Evolutionary conservation across 2,113 vertebrate species (phyloP), one percentile per base, ranked within the genome.

Genomic region (Ictalurus punctatus): DNA sequence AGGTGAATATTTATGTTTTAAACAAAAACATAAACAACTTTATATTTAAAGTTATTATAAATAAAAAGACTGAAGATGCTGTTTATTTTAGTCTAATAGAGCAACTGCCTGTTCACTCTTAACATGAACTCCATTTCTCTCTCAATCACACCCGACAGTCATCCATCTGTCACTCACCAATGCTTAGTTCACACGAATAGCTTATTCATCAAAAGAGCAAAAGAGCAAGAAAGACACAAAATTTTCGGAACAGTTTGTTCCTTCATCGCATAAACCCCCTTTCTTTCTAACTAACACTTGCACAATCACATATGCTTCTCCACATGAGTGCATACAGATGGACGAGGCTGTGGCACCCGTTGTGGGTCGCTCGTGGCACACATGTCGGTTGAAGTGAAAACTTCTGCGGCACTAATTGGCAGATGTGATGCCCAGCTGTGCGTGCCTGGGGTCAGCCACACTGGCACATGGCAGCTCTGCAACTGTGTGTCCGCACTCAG

Each of bases 341-440:
- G 65, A 88, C 83, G 48, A 81, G 76, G 86, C 78, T 34, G 13
- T 48, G 71, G 85, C 89, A 92, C 85, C 90, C 85, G 48, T 91
- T 87, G 86, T n/a, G 58, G 90, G 90, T 23, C 76, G 82, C 92
- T 90, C 67, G 27, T 78, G 78, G 88, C 86, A 30, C 86, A 54
- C 86, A 58, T 88, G 74, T 85, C 88, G 89, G 88, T 67, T 86
- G 85, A 90, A 90, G 83, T 59, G 56, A 34, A 54, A 89, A 89
- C 81, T 40, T 88, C 85, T 44, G 56, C 78, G 88, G 34, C 63
- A 90, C 91, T 90, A 90, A 88, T 90, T 90, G 90, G 92, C 81
- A 83, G 86, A 87, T 90, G 91, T 90, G 84, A 90, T 82, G 89
- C 89, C 91, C 89, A 94, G 91, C 92, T 93, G 93, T 89, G 90